A percentile compares a stretch with the other conserved stretches of the same genome.
Conservation (phyloP, 1,140 invertebrate genomes). For the Oryzaephilus surinamensis region DNA sequence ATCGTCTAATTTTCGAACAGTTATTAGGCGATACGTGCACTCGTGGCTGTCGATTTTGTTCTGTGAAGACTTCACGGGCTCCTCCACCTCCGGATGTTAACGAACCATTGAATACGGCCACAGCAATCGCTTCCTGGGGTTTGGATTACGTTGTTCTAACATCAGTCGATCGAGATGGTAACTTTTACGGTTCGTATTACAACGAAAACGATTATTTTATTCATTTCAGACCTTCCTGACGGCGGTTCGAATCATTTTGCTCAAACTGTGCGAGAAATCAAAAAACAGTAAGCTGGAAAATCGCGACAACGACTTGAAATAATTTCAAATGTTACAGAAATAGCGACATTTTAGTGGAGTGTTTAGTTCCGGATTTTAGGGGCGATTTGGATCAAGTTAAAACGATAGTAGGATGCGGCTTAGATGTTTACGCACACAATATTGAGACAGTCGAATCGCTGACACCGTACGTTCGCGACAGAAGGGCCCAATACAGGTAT, state of each 20-base stretch:
- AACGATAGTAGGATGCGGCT: slow-evolving; percentile 66
- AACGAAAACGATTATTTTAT: slow-evolving; percentile 4
- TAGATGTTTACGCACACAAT: slow-evolving; percentile 96
- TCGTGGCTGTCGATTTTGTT: slow-evolving; percentile 92
- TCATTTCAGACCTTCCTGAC: slow-evolving; percentile 68
- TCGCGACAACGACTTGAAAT: background rate
- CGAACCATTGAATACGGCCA: slow-evolving; percentile 90
- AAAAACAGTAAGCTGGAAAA: slow-evolving; percentile 45
- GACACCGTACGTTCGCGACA: slow-evolving; percentile 85
- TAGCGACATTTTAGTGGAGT: slow-evolving; percentile 85
- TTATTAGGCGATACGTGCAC: slow-evolving; percentile 89
- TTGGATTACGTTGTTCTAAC: slow-evolving; percentile 97
- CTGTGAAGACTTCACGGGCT: slow-evolving; percentile 90
- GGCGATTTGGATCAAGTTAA: slow-evolving; percentile 69
- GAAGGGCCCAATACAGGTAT: slow-evolving; percentile 61
- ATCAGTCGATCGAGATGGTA: slow-evolving; percentile 94
- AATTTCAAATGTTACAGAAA: slow-evolving; percentile 48
- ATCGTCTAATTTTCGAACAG: slow-evolving; percentile 36
- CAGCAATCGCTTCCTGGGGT: slow-evolving; percentile 87
- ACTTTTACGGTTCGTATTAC: slow-evolving; percentile 10
- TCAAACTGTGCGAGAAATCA: slow-evolving; percentile 74
- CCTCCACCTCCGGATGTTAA: slow-evolving; percentile 83
- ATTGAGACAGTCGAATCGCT: slow-evolving; percentile 89
- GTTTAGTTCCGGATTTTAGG: slow-evolving; percentile 91
- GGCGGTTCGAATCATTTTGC: slow-evolving; percentile 88